A percentile compares a stretch with the other conserved stretches of the same genome.
Evolutionary conservation across 30 jellyfish, hydroid and myxozoan genomes (phyloP).

Genomic region (Cassiopea andromeda): DNA sequence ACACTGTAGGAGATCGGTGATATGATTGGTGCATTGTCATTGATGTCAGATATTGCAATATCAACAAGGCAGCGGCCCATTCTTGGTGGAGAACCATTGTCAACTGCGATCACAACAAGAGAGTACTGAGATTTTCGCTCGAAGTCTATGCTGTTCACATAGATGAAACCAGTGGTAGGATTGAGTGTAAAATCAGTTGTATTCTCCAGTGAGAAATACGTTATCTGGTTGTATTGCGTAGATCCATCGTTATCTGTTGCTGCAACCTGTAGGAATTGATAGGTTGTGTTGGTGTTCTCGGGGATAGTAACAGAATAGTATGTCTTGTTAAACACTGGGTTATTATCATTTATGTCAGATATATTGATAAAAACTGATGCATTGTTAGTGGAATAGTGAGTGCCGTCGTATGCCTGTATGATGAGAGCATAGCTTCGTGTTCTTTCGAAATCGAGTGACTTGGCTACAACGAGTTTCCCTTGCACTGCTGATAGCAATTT

Average conservation of each 20-base stretch:
- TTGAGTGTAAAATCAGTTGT: slow-evolving; percentile 76
- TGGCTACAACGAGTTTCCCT: slow-evolving; percentile 9
- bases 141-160: slow-evolving; percentile 56
- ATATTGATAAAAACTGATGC: slow-evolving; percentile 63
- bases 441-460: slow-evolving; percentile 68
- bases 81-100: slow-evolving; percentile 76
- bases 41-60: slow-evolving; percentile 73
- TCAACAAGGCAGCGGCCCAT: slow-evolving; percentile 70
- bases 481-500: slow-evolving; percentile 23
- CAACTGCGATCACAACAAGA: slow-evolving; percentile 83
- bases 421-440: slow-evolving; percentile 40
- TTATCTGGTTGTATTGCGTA: slow-evolving; percentile 16
- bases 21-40: slow-evolving; percentile 83
- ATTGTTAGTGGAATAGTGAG: slow-evolving; percentile 44
- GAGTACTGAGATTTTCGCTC: slow-evolving; percentile 70
- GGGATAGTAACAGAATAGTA: slow-evolving; percentile 68
- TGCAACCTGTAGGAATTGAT: slow-evolving; percentile 48
- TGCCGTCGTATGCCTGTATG: slow-evolving; percentile 72
- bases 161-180: slow-evolving; percentile 73
- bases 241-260: slow-evolving; percentile 90
- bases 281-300: slow-evolving; percentile 57
- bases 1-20: slow-evolving; percentile 54
- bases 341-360: slow-evolving; percentile 80
- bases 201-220: slow-evolving; percentile 64
- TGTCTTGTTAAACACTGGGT: slow-evolving; percentile 68